These are phyloP conservation scores for Hylaea fasciaria DNA, from an alignment of 2,888 invertebrate species.

Conservation along the genomic window DNA sequence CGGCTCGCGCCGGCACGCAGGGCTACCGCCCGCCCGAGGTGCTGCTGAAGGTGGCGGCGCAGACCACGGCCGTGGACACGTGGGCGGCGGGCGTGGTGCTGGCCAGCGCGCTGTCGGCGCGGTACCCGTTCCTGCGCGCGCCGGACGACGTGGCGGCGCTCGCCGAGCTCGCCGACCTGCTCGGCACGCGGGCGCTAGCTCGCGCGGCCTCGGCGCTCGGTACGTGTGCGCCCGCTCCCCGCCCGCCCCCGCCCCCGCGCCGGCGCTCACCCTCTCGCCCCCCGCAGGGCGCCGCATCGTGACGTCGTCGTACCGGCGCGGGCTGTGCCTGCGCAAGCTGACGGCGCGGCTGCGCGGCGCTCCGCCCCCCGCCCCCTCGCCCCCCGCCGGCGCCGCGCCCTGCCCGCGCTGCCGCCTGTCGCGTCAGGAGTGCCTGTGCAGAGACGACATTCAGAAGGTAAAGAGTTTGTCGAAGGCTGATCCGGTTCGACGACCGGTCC, in stretches of 20 bases:
- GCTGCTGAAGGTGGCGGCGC: constrained; percentile 90
- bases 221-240: constrained; percentile 59
- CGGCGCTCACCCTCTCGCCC: constrained; percentile 81
- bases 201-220: constrained; percentile 88
- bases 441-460: constrained; percentile 52
- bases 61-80: constrained; percentile 94
- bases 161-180: constrained; percentile 92
- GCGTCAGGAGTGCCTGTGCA: constrained; percentile 58
- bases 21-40: constrained; percentile 96
- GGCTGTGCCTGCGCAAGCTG: constrained; percentile 41
- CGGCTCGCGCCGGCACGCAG: constrained; percentile 94
- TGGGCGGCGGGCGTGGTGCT: constrained; percentile 96
- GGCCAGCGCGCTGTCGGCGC: constrained; percentile 87
- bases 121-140: constrained; percentile 94
- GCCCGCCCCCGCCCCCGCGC: constrained; percentile 57
- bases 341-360: constrained; percentile 30
- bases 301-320: constrained; percentile 20
- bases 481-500: too few species aligned
- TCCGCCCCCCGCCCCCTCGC: constrained; percentile 34
- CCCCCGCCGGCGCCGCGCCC: constrained; percentile 42
- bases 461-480: too few species aligned
- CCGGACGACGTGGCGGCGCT: constrained; percentile 89
- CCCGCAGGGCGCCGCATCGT: constrained; percentile 40
- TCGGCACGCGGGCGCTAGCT: constrained; percentile 89
- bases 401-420: constrained; percentile 45